A percentile compares a stretch with the other conserved stretches of the same genome.
phyloP scores from a whole-genome alignment of 2,888 invertebrate species.

The Lathronympha strigana region DNA sequence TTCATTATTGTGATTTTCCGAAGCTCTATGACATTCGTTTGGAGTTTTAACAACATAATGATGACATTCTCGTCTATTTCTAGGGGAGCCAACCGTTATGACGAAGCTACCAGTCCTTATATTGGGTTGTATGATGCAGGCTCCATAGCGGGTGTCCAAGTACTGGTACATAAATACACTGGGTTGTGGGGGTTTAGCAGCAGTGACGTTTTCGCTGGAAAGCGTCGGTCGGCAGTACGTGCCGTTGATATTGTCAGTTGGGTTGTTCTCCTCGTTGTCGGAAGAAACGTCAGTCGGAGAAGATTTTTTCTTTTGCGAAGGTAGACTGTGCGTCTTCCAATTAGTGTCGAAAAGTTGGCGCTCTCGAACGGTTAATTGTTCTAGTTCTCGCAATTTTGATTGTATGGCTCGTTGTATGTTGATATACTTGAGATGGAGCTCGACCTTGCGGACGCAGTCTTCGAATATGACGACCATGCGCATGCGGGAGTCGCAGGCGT shows the following conservation, averaged over 20 bases:
- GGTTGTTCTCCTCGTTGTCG: slow-evolving; percentile 72
- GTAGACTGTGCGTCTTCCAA: slow-evolving; percentile 95
- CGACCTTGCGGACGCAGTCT: slow-evolving; percentile 97
- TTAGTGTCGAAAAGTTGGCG: slow-evolving; percentile 92
- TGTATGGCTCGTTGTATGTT: slow-evolving; percentile 93
- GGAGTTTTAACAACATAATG: slow-evolving; percentile 86
- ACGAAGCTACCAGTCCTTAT: slow-evolving; percentile 88
- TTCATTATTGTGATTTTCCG: slow-evolving; percentile 53
- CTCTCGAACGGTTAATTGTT: slow-evolving; percentile 91
- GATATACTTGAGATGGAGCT: slow-evolving; percentile 96
- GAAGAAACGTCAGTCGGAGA: slow-evolving; percentile 79
- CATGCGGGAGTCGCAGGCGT: slow-evolving; percentile 94
- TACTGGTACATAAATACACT: slow-evolving; percentile 87
- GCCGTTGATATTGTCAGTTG: slow-evolving; percentile 79
- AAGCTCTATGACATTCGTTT: slow-evolving; percentile 67
- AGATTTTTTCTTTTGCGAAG: slow-evolving; percentile 91
- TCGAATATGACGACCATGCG: slow-evolving; percentile 98
- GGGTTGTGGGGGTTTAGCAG: slow-evolving; percentile 72
- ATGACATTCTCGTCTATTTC: slow-evolving; percentile 87
- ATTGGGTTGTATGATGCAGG: slow-evolving; percentile 88
- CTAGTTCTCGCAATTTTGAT: slow-evolving; percentile 92
- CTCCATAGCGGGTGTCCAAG: slow-evolving; percentile 88
- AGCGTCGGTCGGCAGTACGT: slow-evolving; percentile 90
- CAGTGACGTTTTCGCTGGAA: slow-evolving; percentile 91
- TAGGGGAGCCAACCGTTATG: slow-evolving; percentile 87